A percentile compares a stretch with the other conserved stretches of the same genome.
Conservation (phyloP, 2,888 invertebrate genomes). For the Brassicogethes aeneus region DNA sequence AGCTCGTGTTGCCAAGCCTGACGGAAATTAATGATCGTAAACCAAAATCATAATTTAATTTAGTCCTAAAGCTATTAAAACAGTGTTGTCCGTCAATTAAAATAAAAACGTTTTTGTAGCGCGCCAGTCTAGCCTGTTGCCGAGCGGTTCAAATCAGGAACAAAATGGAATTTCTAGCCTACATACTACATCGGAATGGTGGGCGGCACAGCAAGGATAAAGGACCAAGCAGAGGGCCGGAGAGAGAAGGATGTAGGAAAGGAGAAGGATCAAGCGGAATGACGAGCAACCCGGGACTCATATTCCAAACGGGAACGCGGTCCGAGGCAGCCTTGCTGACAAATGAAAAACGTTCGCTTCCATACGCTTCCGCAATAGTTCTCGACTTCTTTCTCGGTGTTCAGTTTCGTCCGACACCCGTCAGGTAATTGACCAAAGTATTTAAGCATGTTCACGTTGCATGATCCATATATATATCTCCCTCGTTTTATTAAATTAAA, state of each 20-base stretch:
- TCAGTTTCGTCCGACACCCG: too few relatives aligned
- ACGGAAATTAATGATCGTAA: background rate
- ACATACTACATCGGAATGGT: background rate
- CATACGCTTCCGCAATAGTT: too few relatives aligned
- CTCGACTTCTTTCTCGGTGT: too few relatives aligned
- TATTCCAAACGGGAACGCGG: slow-evolving; percentile 3
- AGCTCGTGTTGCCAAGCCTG: too few relatives aligned
- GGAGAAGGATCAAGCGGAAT: background rate
- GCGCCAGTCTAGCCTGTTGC: background rate
- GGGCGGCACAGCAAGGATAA: background rate
- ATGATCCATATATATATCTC: too few relatives aligned
- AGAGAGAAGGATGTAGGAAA: background rate
- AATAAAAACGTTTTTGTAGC: background rate
- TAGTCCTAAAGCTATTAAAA: background rate
- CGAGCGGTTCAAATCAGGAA: slow-evolving; percentile 2
- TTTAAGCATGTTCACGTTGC: too few relatives aligned
- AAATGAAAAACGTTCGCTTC: too few relatives aligned
- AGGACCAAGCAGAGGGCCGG: background rate
- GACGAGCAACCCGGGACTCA: slow-evolving; percentile 7
- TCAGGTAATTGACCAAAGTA: too few relatives aligned
- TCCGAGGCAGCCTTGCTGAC: background rate
- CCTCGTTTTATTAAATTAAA: too few relatives aligned
- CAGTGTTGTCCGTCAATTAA: background rate
- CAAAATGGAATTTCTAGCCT: slow-evolving; percentile 8
- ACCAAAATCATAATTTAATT: background rate